Evolutionary conservation across 2,888 invertebrate genomes (phyloP).

Genomic region (Drosophila histrio): DNA sequence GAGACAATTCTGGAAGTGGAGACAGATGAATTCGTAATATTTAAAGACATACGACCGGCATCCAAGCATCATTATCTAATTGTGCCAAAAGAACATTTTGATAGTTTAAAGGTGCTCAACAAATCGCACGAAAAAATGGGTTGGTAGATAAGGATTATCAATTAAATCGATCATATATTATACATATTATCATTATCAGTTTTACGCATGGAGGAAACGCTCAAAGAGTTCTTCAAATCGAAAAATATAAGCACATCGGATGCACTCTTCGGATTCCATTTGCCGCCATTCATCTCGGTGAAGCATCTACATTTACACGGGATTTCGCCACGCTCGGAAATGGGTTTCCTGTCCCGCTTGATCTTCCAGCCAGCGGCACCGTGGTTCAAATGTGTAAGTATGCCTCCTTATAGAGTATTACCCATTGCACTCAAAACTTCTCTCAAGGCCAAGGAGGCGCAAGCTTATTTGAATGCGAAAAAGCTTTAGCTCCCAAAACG

Average conservation of each 20-base stretch:
- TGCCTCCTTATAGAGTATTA: no score
- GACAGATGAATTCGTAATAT: conserved; percentile 91
- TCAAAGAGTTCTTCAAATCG: conserved; percentile 85
- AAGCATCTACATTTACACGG: conserved; percentile 92
- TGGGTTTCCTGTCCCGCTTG: conserved; percentile 87
- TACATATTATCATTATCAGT: neutral
- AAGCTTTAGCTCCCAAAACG: neutral
- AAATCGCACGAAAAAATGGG: conserved; percentile 88
- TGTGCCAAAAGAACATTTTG: conserved; percentile 91
- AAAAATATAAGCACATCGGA: conserved; percentile 85
- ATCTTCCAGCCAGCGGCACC: conserved; percentile 90
- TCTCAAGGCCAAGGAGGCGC: conserved; percentile 47
- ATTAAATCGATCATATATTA: neutral
- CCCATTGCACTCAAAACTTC: neutral
- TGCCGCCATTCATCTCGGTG: conserved; percentile 95
- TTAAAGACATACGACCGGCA: conserved; percentile 93
- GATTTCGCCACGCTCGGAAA: conserved; percentile 91
- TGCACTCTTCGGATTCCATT: conserved; percentile 91
- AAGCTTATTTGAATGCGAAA: conserved; percentile 21
- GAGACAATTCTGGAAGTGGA: conserved; percentile 88
- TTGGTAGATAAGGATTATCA: conserved; percentile 84
- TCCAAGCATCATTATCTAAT: conserved; percentile 91
- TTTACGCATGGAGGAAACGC: conserved; percentile 86
- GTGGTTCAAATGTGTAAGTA: conserved; percentile 93
- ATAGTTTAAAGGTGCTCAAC: conserved; percentile 89